A percentile compares a stretch with the other conserved stretches of the same genome.
Conservation (phyloP, 2,797 vertebrate species). For the Ptychobarbus kaznakovi region DNA sequence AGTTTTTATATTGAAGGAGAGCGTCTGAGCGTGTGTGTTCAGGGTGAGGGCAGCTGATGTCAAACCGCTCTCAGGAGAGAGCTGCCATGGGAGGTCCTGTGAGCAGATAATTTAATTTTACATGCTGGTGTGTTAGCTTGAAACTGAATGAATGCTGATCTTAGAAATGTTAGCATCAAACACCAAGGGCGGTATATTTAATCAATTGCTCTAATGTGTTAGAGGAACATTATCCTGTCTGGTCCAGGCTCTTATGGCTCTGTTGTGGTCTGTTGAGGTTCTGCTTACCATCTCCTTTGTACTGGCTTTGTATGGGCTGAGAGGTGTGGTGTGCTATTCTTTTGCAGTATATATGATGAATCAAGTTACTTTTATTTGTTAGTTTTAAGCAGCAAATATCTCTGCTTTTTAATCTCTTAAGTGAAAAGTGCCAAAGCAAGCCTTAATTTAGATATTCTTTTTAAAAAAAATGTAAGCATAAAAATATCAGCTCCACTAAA, state of each 20-base stretch:
- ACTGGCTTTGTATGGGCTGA: slow-evolving; percentile 16
- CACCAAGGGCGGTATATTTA: slow-evolving; percentile 14
- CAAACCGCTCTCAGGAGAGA: slow-evolving; percentile 30
- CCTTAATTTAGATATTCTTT: neutral
- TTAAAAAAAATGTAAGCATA: neutral
- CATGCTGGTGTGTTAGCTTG: slow-evolving; percentile 23
- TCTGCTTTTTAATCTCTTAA: neutral
- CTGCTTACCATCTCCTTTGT: slow-evolving; percentile 17
- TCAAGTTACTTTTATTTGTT: slow-evolving; percentile 38
- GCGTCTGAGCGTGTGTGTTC: slow-evolving; percentile 20
- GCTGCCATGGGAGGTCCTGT: slow-evolving; percentile 23
- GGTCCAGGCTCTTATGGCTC: slow-evolving; percentile 27
- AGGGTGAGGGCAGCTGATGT: slow-evolving; percentile 29
- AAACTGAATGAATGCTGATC: slow-evolving; percentile 11
- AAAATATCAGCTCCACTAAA: neutral
- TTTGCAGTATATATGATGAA: slow-evolving; percentile 24
- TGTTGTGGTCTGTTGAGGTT: slow-evolving; percentile 26
- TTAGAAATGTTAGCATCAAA: slow-evolving; percentile 28
- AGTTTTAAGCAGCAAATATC: slow-evolving; percentile 6
- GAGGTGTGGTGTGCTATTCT: slow-evolving; percentile 5
- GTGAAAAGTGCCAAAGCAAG: no score
- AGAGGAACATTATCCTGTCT: slow-evolving; percentile 33
- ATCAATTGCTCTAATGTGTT: slow-evolving; percentile 24
- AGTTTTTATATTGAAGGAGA: slow-evolving; percentile 47
- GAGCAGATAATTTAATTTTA: no score